Evolutionary conservation across 1,140 invertebrate genomes (phyloP).

Genomic region (Drosophila nigrodunni): DNA sequence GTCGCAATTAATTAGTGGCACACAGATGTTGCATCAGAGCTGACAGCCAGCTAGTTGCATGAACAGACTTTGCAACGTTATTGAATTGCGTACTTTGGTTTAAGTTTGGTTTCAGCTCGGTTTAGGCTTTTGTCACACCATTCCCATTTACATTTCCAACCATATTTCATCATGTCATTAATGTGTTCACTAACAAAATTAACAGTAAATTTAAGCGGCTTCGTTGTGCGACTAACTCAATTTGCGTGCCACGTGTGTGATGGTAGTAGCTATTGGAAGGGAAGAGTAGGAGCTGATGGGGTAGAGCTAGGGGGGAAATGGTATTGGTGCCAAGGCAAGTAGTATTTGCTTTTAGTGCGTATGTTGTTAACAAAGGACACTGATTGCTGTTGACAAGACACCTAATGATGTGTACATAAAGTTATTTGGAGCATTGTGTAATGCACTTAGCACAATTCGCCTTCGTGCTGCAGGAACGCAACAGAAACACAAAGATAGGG

Average conservation of each 20-base stretch:
- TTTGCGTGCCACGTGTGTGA: slow-evolving; percentile 46
- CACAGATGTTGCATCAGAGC: slow-evolving; percentile 9
- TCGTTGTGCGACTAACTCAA: slow-evolving; percentile 69
- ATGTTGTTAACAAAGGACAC: slow-evolving; percentile 63
- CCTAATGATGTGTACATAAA: slow-evolving; percentile 59
- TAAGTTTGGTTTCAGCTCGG: slow-evolving; percentile 49
- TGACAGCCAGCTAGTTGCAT: slow-evolving; percentile 25
- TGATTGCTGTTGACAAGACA: slow-evolving; percentile 67
- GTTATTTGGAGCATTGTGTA: slow-evolving; percentile 57
- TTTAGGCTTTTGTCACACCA: slow-evolving; percentile 42
- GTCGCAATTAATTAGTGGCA: slow-evolving; percentile 7
- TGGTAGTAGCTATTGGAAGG: not conserved
- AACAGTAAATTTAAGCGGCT: slow-evolving; percentile 76
- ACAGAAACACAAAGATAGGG: not conserved
- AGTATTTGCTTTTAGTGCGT: slow-evolving; percentile 51
- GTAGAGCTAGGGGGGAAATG: not conserved
- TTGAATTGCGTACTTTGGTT: slow-evolving; percentile 42
- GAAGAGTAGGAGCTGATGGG: not conserved
- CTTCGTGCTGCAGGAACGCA: slow-evolving; percentile 13
- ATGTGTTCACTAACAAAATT: slow-evolving; percentile 75
- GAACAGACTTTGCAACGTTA: slow-evolving; percentile 7
- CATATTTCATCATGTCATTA: slow-evolving; percentile 56
- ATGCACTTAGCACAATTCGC: slow-evolving; percentile 39
- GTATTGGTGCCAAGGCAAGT: not conserved
- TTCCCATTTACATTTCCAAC: slow-evolving; percentile 7